Evolutionary conservation across 2,797 vertebrate genomes (phyloP).

Genomic region (Astyanax mexicanus): DNA sequence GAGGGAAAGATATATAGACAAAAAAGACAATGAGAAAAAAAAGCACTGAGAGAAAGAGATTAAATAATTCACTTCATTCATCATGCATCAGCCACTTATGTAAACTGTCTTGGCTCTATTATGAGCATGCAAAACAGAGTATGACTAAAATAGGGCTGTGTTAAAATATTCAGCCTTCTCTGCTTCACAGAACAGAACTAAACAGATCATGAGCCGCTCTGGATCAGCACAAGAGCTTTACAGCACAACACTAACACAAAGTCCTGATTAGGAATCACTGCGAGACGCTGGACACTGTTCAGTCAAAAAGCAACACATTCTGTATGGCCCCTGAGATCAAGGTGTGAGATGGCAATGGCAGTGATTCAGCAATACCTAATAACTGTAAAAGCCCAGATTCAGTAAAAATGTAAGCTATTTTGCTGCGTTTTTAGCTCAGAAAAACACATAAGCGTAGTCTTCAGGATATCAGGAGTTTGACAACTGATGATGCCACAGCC

Average conservation of each 20-base stretch:
- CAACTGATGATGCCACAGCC: no score
- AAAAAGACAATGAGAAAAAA: background rate
- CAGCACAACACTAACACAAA: background rate
- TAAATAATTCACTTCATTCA: constrained; percentile 48
- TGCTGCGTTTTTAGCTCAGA: no score
- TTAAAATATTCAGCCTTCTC: constrained; percentile 21
- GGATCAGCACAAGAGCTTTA: background rate
- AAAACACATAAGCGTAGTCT: no score
- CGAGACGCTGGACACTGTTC: no score
- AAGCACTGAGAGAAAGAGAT: background rate
- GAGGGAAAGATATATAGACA: background rate
- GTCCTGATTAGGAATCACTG: no score
- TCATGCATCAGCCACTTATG: constrained; percentile 16
- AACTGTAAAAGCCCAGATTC: no score
- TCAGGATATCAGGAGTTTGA: no score
- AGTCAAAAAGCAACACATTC: no score
- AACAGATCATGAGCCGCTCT: background rate
- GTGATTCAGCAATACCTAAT: no score
- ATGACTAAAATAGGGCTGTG: constrained; percentile 20
- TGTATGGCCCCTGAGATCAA: no score
- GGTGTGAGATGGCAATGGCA: no score
- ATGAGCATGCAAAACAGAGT: constrained; percentile 17
- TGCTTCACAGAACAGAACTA: background rate
- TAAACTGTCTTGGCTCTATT: constrained; percentile 30
- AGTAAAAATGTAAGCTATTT: no score